Evolutionary conservation across 2,797 vertebrate species (phyloP), one percentile per base, ranked within the genome.

Genomic region (Remorina albescens): DNA sequence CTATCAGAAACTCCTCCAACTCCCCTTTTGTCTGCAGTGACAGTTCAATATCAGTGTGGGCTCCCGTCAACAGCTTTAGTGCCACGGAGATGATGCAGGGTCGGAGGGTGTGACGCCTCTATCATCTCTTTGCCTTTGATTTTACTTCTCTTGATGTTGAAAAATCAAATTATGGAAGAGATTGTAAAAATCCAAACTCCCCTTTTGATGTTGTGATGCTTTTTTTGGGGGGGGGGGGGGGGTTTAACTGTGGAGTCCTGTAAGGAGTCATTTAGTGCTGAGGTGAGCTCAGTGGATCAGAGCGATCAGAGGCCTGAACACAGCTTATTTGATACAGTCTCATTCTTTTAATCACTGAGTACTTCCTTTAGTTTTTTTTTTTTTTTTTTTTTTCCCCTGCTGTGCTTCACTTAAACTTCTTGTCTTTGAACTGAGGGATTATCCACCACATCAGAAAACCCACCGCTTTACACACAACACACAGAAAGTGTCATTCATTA

Each of bases 261-360:
- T 47, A 42, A 62, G 37, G 42, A 61, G 59, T 53, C 50, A 21
- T 75, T 82, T 62, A 61, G 62, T 80, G 83, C 71, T 69, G 77
- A 81, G 74, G 47, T 69, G 67, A 71, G 71, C 34, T 28, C 60
- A 61, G 59, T 71, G 64, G 47, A 72, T 82, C 74, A 66, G 60
- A 62, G 16, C 49, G 62, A 84, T 81, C 36, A 74, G 53, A 82
- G 39, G 60, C 53, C 46, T 36, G 42, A 50, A 50, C 13, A 8
- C n/a, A 36, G 30, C 23, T 18, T 39, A 54, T 71, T 80, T 83
- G 62, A 81, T 76, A n/a, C 41, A 1, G 5, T 16, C 26, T 60
- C 16, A 26, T 34, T 44, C 42, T 73, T 74, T 74, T 36, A 76
- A 76, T 72, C 10, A 32, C 67, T 42, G 59, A 61, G 6, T 10